Percentiles rank a stretch among this genome's conserved stretches.
phyloP scores from a whole-genome alignment of 2,888 invertebrate species.

The Acanthococcus lagerstroemiae region DNA sequence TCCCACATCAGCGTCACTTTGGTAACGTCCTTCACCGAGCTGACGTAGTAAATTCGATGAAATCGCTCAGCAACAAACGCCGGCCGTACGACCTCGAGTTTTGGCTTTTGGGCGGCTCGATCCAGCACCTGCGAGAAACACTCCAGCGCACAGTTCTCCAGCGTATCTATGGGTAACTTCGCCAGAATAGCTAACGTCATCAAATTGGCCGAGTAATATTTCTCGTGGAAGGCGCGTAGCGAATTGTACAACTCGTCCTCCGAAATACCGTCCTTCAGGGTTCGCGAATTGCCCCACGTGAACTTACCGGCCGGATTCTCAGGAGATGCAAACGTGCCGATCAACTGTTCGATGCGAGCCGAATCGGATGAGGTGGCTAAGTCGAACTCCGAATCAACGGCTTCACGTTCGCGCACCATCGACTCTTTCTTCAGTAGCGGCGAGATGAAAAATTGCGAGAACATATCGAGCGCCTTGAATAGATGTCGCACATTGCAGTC shows the following conservation, averaged over 20 bases:
- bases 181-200: conserved; percentile 66
- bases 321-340: conserved; percentile 10
- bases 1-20: conserved; percentile 55
- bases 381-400: conserved; percentile 86
- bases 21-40: conserved; percentile 61
- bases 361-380: conserved; percentile 23
- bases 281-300: conserved; percentile 72
- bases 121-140: conserved; percentile 63
- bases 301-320: conserved; percentile 55
- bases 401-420: conserved; percentile 75
- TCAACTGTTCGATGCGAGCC: conserved; percentile 24
- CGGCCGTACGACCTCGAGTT: conserved; percentile 48
- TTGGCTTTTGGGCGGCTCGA: conserved; percentile 48
- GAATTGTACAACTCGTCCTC: conserved; percentile 58
- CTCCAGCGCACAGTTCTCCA: conserved; percentile 55
- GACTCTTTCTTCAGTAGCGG: conserved; percentile 76
- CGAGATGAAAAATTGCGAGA: conserved; percentile 77
- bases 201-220: conserved; percentile 75
- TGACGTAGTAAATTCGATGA: conserved; percentile 59
- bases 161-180: conserved; percentile 51
- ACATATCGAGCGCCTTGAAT: conserved; percentile 65
- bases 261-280: conserved; percentile 56
- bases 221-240: conserved; percentile 61
- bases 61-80: conserved; percentile 55
- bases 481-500: conserved; percentile 74